A percentile compares a stretch with the other conserved stretches of the same genome.
Evolutionary conservation across 2,113 vertebrate genomes (phyloP).

Genomic region (Agapornis roseicollis): DNA sequence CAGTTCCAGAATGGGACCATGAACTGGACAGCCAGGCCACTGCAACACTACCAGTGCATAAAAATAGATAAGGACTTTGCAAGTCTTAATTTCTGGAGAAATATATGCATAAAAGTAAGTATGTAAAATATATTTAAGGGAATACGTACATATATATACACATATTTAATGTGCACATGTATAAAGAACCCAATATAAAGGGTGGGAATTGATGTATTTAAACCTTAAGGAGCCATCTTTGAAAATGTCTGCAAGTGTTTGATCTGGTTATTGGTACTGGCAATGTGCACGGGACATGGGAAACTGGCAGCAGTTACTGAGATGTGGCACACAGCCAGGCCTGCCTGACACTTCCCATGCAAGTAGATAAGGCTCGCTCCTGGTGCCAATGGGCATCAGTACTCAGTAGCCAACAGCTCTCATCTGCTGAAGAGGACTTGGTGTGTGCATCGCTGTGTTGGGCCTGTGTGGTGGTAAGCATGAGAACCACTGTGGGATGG

Average conservation of each 20-base stretch:
- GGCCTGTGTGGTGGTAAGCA: background rate
- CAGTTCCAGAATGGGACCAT: background rate
- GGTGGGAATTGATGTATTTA: background rate
- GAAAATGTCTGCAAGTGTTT: background rate
- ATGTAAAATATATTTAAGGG: background rate
- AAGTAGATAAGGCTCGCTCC: background rate
- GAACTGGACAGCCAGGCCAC: background rate
- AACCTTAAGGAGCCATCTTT: background rate
- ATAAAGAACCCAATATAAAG: background rate
- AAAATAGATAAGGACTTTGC: background rate
- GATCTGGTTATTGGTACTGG: background rate
- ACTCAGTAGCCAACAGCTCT: background rate
- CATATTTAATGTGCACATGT: background rate
- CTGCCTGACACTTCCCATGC: background rate
- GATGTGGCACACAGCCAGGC: background rate
- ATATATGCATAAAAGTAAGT: background rate
- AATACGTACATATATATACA: background rate
- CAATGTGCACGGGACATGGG: rapidly evolving
- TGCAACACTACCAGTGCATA: background rate
- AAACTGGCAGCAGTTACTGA: background rate
- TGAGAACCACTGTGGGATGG: background rate
- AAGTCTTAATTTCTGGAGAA: background rate
- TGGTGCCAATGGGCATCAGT: background rate
- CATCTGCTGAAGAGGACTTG: background rate
- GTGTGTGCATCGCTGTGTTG: background rate